phyloP scores from a whole-genome alignment of 2,113 vertebrate species.

The Antechinus flavipes region DNA sequence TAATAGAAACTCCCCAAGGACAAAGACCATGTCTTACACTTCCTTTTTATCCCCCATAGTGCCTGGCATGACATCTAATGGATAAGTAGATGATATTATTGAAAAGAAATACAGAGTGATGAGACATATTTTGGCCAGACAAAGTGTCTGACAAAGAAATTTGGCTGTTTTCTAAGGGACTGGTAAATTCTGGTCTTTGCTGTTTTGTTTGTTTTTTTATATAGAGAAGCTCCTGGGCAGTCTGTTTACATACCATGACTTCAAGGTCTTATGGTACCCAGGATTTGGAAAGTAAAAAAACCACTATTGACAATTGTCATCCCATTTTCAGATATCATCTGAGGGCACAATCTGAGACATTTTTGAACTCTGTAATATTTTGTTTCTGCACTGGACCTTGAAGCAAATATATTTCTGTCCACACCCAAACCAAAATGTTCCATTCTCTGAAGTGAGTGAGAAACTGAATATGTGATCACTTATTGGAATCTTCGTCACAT shows the following conservation, averaged over 20 bases:
- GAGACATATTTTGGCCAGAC: not conserved
- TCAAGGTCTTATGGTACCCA: slow-evolving; percentile 10
- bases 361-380: slow-evolving; percentile 38
- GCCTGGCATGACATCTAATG: not conserved
- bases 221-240: not conserved
- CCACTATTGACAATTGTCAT: slow-evolving; percentile 23
- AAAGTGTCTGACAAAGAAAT: not conserved
- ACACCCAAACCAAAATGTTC: slow-evolving; percentile 58
- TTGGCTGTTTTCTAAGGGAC: slow-evolving; percentile 12
- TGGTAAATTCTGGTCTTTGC: not conserved
- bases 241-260: not conserved
- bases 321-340: slow-evolving; percentile 50
- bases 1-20: not conserved
- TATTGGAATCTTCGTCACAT: not conserved
- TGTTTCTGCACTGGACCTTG: not conserved
- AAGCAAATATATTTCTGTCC: slow-evolving; percentile 62
- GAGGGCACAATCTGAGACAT: slow-evolving; percentile 62
- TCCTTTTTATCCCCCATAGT: not conserved
- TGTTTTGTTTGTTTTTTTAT: slow-evolving; percentile 51
- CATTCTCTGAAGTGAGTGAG: not conserved
- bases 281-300: slow-evolving; percentile 32
- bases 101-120: not conserved
- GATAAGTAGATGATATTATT: not conserved
- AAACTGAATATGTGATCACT: not conserved
- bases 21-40: not conserved